A percentile compares a stretch with the other conserved stretches of the same genome.
These are phyloP conservation scores for Lamellibrachia satsuma DNA, from an alignment of 2,888 invertebrate genomes.

Conservation along the genomic window DNA sequence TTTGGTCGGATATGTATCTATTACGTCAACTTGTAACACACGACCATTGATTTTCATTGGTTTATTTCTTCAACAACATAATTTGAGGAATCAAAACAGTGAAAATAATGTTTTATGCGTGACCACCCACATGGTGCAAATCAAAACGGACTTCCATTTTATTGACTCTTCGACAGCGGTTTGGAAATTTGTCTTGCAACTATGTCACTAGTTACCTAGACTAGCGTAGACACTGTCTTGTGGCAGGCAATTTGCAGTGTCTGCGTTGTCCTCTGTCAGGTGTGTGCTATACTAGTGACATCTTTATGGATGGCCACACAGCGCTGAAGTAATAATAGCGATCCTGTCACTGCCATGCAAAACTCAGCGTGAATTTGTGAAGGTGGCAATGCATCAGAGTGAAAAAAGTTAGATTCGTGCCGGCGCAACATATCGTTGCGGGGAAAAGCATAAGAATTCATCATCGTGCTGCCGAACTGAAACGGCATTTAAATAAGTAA, in stretches of 20 bases:
- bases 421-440: background rate
- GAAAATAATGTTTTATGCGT: too few relatives aligned
- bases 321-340: background rate
- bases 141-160: too few relatives aligned
- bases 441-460: background rate
- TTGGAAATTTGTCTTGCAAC: background rate
- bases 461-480: background rate
- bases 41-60: too few relatives aligned
- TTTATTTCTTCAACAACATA: too few relatives aligned
- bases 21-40: too few relatives aligned
- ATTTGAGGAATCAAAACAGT: too few relatives aligned
- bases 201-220: background rate
- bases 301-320: background rate
- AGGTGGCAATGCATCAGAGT: background rate
- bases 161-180: too few relatives aligned
- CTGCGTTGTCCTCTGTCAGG: background rate
- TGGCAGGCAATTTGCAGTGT: background rate
- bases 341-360: background rate
- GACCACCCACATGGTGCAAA: too few relatives aligned
- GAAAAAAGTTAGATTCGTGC: background rate
- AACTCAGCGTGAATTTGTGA: background rate
- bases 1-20: too few relatives aligned
- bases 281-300: background rate
- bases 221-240: background rate
- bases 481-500: background rate